These are phyloP conservation scores for Drosophila ogumai DNA, from an alignment of 1,140 invertebrate genomes.

Conservation along the genomic window DNA sequence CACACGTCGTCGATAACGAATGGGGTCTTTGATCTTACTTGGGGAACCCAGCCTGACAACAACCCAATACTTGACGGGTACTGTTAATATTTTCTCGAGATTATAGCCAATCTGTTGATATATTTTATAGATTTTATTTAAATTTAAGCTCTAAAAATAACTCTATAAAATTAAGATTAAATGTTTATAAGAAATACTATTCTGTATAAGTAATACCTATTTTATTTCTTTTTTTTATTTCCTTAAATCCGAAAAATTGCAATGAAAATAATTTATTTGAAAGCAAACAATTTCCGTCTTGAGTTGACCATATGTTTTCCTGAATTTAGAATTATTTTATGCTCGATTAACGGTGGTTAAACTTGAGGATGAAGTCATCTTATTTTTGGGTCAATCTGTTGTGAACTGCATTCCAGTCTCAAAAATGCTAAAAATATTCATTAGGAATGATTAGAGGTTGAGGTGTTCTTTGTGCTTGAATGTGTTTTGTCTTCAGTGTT, in stretches of 20 bases:
- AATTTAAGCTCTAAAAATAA: background rate
- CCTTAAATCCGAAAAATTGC: too few species aligned
- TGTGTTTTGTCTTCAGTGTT: conserved; percentile 1
- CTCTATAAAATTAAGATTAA: background rate
- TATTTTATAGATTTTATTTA: background rate
- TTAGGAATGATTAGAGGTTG: conserved; percentile 17
- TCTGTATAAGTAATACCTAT: background rate
- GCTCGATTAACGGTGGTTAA: background rate
- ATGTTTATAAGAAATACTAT: background rate
- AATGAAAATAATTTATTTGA: background rate
- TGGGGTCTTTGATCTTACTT: conserved; percentile 27
- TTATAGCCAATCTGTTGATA: background rate
- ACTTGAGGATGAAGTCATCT: conserved; percentile 20
- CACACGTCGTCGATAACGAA: conserved; percentile 4
- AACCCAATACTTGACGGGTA: background rate
- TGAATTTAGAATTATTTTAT: background rate
- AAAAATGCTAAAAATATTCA: conserved; percentile 8
- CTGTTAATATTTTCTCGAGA: background rate
- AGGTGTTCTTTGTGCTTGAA: background rate
- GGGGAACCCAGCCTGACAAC: background rate
- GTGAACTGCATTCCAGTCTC: conserved; percentile 12
- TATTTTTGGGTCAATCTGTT: background rate
- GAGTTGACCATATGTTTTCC: background rate
- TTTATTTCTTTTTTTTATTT: background rate
- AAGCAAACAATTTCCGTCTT: conserved; percentile 9